Conservation (phyloP, 2,113 vertebrate species). For the Alouatta palliata region DNA sequence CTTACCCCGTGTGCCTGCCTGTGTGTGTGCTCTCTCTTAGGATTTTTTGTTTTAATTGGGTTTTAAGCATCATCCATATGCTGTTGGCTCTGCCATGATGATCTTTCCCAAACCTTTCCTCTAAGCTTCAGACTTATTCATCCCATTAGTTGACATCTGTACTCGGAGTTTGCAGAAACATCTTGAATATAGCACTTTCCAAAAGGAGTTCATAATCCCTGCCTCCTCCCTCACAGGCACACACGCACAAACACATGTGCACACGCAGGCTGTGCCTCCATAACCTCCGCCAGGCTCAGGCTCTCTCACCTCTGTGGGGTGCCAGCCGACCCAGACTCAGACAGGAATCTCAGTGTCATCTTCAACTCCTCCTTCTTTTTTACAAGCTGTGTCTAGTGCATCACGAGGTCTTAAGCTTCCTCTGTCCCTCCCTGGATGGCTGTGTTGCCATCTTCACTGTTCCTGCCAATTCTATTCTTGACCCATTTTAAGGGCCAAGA, state of each 20-base stretch:
- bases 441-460: not conserved
- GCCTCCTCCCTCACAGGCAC: not conserved
- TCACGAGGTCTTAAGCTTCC: not conserved
- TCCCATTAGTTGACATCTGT: not conserved
- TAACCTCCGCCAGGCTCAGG: not conserved
- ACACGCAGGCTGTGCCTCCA: not conserved
- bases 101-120: not conserved
- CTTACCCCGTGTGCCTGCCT: not conserved
- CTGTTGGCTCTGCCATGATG: no score
- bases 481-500: not conserved
- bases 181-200: not conserved
- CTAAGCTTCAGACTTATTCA: no score
- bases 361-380: not conserved
- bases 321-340: rapidly evolving
- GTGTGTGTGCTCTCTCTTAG: not conserved
- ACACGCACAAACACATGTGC: rapidly evolving
- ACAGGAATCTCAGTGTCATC: rapidly evolving
- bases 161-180: not conserved
- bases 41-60: not conserved
- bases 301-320: no score
- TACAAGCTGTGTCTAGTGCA: rapidly evolving
- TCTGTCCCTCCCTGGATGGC: no score
- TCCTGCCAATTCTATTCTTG: not conserved
- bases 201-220: no score
- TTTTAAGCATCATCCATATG: not conserved